phyloP scores from a whole-genome alignment of 2,888 invertebrate species.

The Tenthredo mesomela region DNA sequence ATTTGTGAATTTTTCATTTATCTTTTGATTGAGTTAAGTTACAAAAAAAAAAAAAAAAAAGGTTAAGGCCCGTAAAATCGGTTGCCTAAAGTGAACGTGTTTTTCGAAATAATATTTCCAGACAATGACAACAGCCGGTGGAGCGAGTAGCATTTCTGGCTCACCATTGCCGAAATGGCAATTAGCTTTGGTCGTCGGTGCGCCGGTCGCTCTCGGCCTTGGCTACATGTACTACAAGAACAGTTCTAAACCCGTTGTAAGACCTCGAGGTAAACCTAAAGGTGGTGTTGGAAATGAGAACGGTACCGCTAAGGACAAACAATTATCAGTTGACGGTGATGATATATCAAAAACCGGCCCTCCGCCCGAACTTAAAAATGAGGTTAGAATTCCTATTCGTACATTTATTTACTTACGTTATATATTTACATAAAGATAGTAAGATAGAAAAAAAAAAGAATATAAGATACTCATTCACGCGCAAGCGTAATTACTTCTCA shows the following conservation, averaged over 20 bases:
- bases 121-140: conserved; percentile 68
- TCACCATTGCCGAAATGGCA: conserved; percentile 91
- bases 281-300: conserved; percentile 76
- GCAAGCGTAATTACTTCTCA: conserved; percentile 1
- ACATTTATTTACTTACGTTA: not conserved
- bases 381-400: conserved; percentile 67
- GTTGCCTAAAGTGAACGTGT: not conserved
- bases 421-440: not conserved
- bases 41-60: not conserved
- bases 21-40: conserved; percentile 20
- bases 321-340: conserved; percentile 83
- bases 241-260: conserved; percentile 73
- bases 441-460: not conserved
- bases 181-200: conserved; percentile 90
- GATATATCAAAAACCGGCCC: conserved; percentile 77
- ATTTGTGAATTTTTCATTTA: conserved; percentile 14
- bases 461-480: not conserved
- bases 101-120: conserved; percentile 4
- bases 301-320: conserved; percentile 79
- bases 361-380: conserved; percentile 69
- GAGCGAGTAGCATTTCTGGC: conserved; percentile 69
- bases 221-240: conserved; percentile 88
- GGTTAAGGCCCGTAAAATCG: conserved; percentile 3
- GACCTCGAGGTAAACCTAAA: conserved; percentile 65
- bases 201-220: conserved; percentile 90